Evolutionary conservation across 1,140 invertebrate genomes (phyloP).

Genomic region (Metaphire vulgaris): DNA sequence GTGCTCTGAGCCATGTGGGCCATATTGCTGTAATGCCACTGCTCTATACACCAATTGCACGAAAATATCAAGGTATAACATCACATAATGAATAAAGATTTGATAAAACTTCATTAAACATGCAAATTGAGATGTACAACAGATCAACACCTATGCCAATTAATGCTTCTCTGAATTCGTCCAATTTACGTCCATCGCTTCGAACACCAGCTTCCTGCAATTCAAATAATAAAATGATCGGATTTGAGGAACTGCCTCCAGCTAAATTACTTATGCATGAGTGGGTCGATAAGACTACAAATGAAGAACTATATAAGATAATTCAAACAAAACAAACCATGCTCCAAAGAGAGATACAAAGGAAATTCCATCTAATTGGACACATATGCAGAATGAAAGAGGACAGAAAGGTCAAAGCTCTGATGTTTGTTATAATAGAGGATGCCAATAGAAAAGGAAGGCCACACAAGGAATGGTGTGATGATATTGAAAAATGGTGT

Average conservation of each 20-base stretch:
- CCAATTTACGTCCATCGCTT: background rate
- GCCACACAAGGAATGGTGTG: no score
- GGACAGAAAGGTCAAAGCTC: background rate
- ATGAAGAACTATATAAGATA: background rate
- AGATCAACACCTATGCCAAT: background rate
- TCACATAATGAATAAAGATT: background rate
- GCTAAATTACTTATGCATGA: background rate
- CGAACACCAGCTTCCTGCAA: background rate
- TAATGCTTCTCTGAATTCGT: background rate
- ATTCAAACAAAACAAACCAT: no score
- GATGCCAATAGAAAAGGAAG: no score
- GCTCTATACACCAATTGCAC: background rate
- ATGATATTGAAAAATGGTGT: no score
- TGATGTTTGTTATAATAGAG: no score
- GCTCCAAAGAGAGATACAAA: no score
- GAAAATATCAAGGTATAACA: background rate
- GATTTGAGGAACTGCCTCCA: background rate
- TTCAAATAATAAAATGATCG: background rate
- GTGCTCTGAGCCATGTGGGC: no score
- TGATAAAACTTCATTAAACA: background rate
- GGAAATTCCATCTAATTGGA: no score
- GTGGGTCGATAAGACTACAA: background rate
- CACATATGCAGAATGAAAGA: background rate
- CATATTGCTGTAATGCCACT: no score
- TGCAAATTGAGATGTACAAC: background rate